Evolutionary conservation across 2,797 vertebrate species (phyloP).

Genomic region (Channallabes apus): DNA sequence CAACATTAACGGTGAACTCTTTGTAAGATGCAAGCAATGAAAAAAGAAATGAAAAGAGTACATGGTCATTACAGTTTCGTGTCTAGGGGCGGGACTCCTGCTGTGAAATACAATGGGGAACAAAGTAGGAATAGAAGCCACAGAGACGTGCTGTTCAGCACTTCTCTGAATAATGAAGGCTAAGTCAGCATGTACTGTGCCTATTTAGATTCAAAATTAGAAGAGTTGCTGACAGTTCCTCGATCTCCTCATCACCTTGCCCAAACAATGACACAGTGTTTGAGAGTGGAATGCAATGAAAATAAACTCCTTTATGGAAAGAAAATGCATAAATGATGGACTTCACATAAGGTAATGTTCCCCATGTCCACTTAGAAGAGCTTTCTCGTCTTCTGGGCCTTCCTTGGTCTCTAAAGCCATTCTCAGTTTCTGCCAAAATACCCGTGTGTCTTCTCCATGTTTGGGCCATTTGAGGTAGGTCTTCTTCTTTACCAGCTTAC

Average conservation of each 20-base stretch:
- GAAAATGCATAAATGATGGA: background rate
- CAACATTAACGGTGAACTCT: background rate
- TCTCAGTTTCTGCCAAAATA: slow-evolving; percentile 76
- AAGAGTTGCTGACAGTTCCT: slow-evolving; percentile 39
- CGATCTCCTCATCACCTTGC: background rate
- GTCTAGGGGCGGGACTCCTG: slow-evolving; percentile 22
- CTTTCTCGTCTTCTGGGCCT: slow-evolving; percentile 25
- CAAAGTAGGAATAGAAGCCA: slow-evolving; percentile 15
- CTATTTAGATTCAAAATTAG: slow-evolving; percentile 29
- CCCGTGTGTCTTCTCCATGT: slow-evolving; percentile 45
- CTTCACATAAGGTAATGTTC: background rate
- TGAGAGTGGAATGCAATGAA: background rate
- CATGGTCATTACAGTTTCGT: background rate
- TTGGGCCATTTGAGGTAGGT: slow-evolving; percentile 74
- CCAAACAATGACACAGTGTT: background rate
- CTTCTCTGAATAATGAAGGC: slow-evolving; percentile 16
- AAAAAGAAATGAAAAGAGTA: background rate
- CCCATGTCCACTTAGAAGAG: slow-evolving; percentile 14
- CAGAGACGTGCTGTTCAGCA: slow-evolving; percentile 12
- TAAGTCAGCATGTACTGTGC: slow-evolving; percentile 33
- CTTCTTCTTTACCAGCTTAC: background rate
- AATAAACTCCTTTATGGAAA: background rate
- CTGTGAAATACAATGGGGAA: slow-evolving; percentile 35
- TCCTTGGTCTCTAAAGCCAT: slow-evolving; percentile 61
- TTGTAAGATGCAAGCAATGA: background rate